phyloP scores from a whole-genome alignment of 2,113 vertebrate genomes.

The Chunga burmeisteri region DNA sequence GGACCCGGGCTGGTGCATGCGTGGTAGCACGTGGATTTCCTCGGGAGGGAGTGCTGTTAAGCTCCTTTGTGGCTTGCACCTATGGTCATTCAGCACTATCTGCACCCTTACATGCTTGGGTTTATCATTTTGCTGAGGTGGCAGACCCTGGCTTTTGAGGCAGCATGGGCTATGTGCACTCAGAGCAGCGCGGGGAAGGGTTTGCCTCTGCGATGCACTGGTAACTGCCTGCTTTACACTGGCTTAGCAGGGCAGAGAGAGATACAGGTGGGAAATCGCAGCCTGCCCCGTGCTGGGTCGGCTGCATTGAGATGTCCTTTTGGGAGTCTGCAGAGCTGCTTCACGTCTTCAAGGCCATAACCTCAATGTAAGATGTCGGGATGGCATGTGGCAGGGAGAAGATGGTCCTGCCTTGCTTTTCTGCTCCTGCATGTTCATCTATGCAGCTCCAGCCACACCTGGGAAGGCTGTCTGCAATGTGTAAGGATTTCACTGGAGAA shows the following conservation, averaged over 20 bases:
- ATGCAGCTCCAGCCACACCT: not conserved
- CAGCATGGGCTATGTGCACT: fast-evolving
- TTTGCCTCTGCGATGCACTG: not conserved
- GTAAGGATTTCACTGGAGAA: not conserved
- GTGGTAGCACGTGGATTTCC: not conserved
- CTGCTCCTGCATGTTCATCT: no score
- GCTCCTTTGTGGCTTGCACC: not conserved
- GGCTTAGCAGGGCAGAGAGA: not conserved
- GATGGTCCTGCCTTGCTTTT: not conserved
- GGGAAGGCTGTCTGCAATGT: not conserved
- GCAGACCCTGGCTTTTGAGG: not conserved
- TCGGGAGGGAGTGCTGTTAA: not conserved
- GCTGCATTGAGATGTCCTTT: not conserved
- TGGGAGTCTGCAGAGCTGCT: not conserved
- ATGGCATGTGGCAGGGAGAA: not conserved
- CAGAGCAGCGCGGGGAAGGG: not conserved
- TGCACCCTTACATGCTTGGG: not conserved
- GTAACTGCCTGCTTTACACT: not conserved
- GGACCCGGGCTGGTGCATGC: not conserved
- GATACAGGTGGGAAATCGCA: not conserved
- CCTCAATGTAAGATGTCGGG: not conserved
- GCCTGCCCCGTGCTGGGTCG: not conserved
- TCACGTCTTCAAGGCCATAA: not conserved
- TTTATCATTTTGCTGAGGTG: not conserved
- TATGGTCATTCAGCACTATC: fast-evolving